Conservation (phyloP, 2,113 vertebrate genomes). For the Myrmecophaga tridactyla region DNA sequence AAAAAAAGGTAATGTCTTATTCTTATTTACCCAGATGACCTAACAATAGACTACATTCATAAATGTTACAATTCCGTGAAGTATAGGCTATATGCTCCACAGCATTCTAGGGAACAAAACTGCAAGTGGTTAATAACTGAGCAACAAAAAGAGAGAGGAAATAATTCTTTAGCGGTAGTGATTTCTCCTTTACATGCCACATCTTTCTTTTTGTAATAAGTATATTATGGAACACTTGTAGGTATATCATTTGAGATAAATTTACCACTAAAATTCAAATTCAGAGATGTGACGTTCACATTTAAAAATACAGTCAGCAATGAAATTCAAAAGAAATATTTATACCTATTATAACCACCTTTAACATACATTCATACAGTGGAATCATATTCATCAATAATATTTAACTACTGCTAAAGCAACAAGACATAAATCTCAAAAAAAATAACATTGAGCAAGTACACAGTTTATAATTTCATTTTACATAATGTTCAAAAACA, state of each 20-base stretch:
- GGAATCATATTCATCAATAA: not conserved
- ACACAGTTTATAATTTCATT: not conserved
- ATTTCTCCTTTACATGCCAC: not conserved
- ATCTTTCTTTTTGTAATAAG: not conserved
- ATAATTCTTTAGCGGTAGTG: not conserved
- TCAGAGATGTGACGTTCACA: not conserved
- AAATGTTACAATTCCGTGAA: too few species aligned
- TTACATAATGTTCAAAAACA: not conserved
- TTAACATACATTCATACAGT: not conserved
- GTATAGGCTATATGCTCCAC: not conserved
- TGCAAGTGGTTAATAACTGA: not conserved
- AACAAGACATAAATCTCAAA: not conserved
- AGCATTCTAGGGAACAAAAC: not conserved
- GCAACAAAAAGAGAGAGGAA: not conserved
- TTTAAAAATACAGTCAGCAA: not conserved
- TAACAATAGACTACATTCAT: too few species aligned
- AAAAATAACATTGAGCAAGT: not conserved
- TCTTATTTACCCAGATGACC: not conserved
- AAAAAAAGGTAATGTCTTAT: not conserved
- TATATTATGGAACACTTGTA: not conserved
- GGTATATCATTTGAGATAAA: not conserved
- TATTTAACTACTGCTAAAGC: not conserved
- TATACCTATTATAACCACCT: not conserved
- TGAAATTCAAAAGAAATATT: not conserved
- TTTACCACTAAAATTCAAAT: constrained; percentile 10